Percentiles rank a stretch among this genome's conserved stretches.
Conservation (phyloP, 1,140 invertebrate species). For the Drosophila mojavensis region DNA sequence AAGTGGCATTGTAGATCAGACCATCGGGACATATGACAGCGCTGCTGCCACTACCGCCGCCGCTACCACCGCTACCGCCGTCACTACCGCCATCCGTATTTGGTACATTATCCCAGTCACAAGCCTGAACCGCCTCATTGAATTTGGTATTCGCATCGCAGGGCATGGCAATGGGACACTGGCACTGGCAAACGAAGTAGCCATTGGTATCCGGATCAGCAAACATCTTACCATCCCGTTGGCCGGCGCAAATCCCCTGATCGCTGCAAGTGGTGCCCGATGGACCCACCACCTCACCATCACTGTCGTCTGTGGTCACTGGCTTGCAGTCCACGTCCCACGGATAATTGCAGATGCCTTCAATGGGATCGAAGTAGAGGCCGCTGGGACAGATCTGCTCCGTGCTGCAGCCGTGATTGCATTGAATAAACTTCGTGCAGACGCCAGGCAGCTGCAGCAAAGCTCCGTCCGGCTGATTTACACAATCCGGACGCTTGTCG, state of each 20-base stretch:
- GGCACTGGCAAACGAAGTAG: constrained; percentile 63
- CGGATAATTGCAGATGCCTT: constrained; percentile 28
- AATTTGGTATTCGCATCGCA: constrained; percentile 46
- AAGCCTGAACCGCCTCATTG: constrained; percentile 36
- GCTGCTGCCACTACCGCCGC: not conserved
- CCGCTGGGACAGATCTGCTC: constrained; percentile 51
- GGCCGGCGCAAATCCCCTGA: constrained; percentile 26
- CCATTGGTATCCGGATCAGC: constrained; percentile 47
- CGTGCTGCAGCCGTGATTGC: constrained; percentile 45
- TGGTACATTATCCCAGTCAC: constrained; percentile 38
- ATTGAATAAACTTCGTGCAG: constrained; percentile 55
- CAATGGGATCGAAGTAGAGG: constrained; percentile 40
- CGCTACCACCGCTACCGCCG: no score
- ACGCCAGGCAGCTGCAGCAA: constrained; percentile 30
- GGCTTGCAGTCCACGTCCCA: constrained; percentile 45
- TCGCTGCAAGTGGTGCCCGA: constrained; percentile 54
- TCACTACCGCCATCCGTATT: not conserved
- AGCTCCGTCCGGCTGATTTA: constrained; percentile 1
- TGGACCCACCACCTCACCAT: constrained; percentile 46
- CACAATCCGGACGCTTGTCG: constrained; percentile 30
- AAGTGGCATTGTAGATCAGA: constrained; percentile 61
- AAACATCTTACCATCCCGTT: constrained; percentile 43
- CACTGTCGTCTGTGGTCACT: constrained; percentile 5
- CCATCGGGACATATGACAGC: constrained; percentile 34
- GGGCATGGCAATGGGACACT: constrained; percentile 61